Evolutionary conservation across 2,113 vertebrate genomes (phyloP).

Genomic region (Gnathonemus echidnorhynchus): DNA sequence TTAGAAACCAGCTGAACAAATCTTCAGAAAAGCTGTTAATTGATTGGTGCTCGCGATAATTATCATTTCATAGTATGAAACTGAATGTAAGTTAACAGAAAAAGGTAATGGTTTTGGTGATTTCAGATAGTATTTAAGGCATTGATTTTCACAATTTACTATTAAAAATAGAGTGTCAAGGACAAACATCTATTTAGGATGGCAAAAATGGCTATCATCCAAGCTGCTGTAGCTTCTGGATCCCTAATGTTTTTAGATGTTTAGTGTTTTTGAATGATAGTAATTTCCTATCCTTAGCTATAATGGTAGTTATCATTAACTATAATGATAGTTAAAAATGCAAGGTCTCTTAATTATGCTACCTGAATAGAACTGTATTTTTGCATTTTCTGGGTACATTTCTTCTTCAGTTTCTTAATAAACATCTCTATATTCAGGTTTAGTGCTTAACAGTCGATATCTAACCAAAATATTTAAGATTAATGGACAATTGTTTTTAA

Average conservation of each 20-base stretch:
- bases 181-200: background rate
- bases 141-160: background rate
- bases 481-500: background rate
- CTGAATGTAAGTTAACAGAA: background rate
- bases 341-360: too few relatives aligned
- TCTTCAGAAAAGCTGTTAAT: background rate
- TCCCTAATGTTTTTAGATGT: too few relatives aligned
- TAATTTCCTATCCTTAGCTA: too few relatives aligned
- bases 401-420: background rate
- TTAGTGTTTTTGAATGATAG: too few relatives aligned
- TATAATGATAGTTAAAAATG: background rate
- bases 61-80: background rate
- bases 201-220: background rate
- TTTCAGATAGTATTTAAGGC: background rate
- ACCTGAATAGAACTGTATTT: background rate
- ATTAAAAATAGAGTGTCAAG: background rate
- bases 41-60: background rate
- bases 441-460: background rate
- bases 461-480: background rate
- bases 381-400: background rate
- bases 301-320: too few relatives aligned
- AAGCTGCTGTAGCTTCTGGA: too few relatives aligned
- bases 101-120: background rate
- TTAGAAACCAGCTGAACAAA: background rate
- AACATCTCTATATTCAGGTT: background rate